Percentiles rank a stretch among this genome's conserved stretches.
These are phyloP conservation scores for Darevskia mixta DNA, from an alignment of 2,797 vertebrate species.

Conservation along the genomic window DNA sequence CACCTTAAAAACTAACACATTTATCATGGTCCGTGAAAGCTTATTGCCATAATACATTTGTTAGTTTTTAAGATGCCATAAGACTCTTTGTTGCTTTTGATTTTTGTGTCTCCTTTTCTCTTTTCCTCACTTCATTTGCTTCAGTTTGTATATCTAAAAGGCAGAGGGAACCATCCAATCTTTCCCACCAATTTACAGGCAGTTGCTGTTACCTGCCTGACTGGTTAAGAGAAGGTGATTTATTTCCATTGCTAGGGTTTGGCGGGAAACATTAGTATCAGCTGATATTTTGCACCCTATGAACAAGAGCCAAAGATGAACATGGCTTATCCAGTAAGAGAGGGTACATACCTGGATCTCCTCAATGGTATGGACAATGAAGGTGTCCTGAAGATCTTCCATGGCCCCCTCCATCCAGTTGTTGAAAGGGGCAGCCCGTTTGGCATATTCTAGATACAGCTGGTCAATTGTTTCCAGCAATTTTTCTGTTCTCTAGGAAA, in stretches of 20 bases:
- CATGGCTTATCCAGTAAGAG: background rate
- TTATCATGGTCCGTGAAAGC: too few relatives aligned
- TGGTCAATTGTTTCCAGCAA: conserved; percentile 97
- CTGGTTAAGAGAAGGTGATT: background rate
- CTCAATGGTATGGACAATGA: conserved; percentile 98
- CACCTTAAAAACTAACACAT: too few relatives aligned
- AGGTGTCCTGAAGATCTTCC: conserved; percentile 98
- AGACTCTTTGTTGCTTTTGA: too few relatives aligned
- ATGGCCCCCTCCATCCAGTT: conserved; percentile 99
- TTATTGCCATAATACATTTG: too few relatives aligned
- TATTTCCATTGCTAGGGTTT: background rate
- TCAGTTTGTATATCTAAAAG: too few relatives aligned
- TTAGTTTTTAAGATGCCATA: too few relatives aligned
- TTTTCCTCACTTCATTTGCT: too few relatives aligned
- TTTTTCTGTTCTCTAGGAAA: conserved; percentile 92
- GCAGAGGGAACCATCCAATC: too few relatives aligned
- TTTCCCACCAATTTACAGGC: too few relatives aligned
- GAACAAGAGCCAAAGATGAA: background rate
- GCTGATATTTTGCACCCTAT: background rate
- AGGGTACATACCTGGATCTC: conserved; percentile 91
- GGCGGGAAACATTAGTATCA: background rate
- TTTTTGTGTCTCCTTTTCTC: too few relatives aligned
- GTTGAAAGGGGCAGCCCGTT: conserved; percentile 97
- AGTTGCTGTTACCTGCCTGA: background rate
- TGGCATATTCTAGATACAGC: conserved; percentile 96